Conservation (phyloP, 2,113 vertebrate genomes). For the Gambusia holbrooki region DNA sequence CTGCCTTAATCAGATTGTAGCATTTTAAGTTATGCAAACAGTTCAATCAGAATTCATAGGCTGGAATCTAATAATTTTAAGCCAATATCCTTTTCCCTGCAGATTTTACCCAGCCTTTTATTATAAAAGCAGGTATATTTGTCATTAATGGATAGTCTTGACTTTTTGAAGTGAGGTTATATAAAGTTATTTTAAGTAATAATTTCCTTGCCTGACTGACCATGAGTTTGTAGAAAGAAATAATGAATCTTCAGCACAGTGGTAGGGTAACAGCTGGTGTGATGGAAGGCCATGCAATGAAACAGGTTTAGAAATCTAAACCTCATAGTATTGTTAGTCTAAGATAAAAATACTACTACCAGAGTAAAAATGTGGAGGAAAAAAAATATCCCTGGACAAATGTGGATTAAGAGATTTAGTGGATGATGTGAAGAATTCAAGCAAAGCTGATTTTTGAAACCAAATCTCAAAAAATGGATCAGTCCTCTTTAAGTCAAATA, state of each 20-base stretch:
- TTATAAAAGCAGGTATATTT: conserved; percentile 25
- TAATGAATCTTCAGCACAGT: not conserved
- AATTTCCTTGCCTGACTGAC: not conserved
- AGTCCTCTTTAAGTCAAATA: not conserved
- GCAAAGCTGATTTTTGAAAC: not conserved
- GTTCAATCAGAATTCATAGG: not conserved
- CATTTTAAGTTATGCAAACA: conserved; percentile 28
- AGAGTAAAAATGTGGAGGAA: not conserved
- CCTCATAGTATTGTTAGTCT: not conserved
- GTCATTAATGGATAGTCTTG: not conserved
- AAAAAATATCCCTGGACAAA: too few relatives aligned
- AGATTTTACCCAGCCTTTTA: conserved; percentile 14
- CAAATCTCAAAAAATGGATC: not conserved
- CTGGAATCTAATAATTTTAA: not conserved
- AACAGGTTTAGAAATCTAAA: not conserved
- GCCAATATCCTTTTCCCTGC: not conserved
- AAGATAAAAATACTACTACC: not conserved
- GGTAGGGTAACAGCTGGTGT: too few relatives aligned
- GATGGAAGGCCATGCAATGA: not conserved
- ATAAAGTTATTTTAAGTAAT: not conserved
- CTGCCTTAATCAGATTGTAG: conserved; percentile 37
- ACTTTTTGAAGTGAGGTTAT: not conserved
- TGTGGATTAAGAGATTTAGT: not conserved
- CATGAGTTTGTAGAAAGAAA: not conserved
- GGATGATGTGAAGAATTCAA: not conserved